Base-by-base conservation (phyloP, 2,797 vertebrate species). In the Pempheris klunzingeri region DNA sequence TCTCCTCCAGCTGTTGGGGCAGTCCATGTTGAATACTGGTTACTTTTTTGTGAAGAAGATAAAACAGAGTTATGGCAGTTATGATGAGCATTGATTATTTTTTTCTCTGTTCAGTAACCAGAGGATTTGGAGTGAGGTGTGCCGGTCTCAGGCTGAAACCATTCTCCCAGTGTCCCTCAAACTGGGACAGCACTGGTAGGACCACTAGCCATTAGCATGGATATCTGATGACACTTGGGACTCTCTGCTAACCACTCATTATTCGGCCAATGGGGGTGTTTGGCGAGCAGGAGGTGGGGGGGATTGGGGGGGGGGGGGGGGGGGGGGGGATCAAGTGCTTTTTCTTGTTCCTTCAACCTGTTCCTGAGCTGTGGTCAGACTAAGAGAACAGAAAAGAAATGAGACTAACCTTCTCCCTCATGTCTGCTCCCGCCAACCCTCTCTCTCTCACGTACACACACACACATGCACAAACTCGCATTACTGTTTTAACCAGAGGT, bases 191-290 rank as follows among this genome's bases (percentile, higher is more conserved):
- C 64, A 22, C 73, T 64, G 86, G 81, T 90, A 84, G 82, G 85
- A 86, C 85, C 92, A 88, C 84, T 84, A 90, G 87, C 90, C 92
- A 92, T 94, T 93, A 94, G 85, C 89, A 88, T 89, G 81, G 92
- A 88, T 93, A 95, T 93, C 92, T 92, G 90, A 92, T 94, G 92
- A 88, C 78, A 49, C 79, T 61, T 49, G 46, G 79, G 86, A 86
- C 76, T 82, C 87, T 76, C 69, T 85, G 81, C 87, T 88, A 76
- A 87, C 87, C 86, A 75, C 87, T 66, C 76, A 88, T 83, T 90
- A 83, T 82, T 79, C 30, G 63, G 86, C 88, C 86, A 83, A 71
- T 75, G 77, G 77, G 80, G 87, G 77, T 75, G 86, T 90, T 77
- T 71, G 74, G 52, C 72, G 55, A 62, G 80, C 11, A 1, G 74